Evolutionary conservation across 1,140 invertebrate species (phyloP).

Genomic region (Drosophila biarmipes): DNA sequence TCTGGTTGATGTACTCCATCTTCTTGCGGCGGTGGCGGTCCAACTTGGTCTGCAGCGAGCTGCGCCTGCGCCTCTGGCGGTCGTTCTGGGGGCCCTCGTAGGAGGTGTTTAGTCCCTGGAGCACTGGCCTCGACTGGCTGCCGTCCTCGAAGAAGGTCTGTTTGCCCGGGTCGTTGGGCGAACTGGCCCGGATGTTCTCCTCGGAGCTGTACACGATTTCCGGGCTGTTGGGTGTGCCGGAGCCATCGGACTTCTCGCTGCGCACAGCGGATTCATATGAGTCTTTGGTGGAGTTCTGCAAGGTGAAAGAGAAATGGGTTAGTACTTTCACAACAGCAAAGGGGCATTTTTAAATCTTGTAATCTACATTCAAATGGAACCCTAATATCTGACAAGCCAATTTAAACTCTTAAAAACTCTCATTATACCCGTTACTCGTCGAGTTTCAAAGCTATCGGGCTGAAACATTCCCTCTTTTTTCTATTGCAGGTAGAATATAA

Average conservation of each 20-base stretch:
- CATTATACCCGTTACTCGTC: too few relatives aligned
- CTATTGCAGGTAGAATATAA: too few relatives aligned
- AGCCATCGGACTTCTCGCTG: slow-evolving; percentile 81
- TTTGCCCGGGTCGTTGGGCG: slow-evolving; percentile 78
- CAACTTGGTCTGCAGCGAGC: slow-evolving; percentile 90
- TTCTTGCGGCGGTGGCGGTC: slow-evolving; percentile 89
- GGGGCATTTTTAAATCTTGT: too few relatives aligned
- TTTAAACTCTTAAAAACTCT: too few relatives aligned
- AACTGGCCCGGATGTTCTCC: slow-evolving; percentile 77
- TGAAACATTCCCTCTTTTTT: too few relatives aligned
- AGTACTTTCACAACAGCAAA: not conserved
- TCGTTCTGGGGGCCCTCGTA: slow-evolving; percentile 69
- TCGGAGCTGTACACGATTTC: slow-evolving; percentile 79
- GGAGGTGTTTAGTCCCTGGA: slow-evolving; percentile 69
- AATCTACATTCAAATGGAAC: too few relatives aligned
- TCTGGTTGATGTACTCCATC: slow-evolving; percentile 85
- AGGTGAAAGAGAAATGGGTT: not conserved
- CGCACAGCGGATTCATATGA: slow-evolving; percentile 83
- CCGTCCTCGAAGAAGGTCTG: slow-evolving; percentile 79
- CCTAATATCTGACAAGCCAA: too few relatives aligned
- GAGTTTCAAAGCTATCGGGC: too few relatives aligned
- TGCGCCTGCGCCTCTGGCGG: slow-evolving; percentile 86
- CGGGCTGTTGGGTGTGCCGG: slow-evolving; percentile 65
- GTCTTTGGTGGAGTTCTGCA: slow-evolving; percentile 80
- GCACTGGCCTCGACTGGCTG: slow-evolving; percentile 51